phyloP scores from a whole-genome alignment of 2,797 vertebrate species.

The Menidia menidia region DNA sequence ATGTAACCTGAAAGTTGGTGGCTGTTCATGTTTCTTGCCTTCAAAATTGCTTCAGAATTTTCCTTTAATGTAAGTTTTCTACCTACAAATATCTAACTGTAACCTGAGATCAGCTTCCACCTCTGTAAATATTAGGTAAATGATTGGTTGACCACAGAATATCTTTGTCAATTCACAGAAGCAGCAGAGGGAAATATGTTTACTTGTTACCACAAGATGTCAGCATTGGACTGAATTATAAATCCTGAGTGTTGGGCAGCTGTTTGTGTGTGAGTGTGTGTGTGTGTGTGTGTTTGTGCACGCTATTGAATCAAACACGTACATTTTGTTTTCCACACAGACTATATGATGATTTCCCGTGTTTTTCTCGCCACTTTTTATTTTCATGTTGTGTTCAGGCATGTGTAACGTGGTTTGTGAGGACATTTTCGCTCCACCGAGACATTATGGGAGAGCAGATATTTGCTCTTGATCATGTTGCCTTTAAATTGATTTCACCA shows the following conservation, averaged over 20 bases:
- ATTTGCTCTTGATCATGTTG: neutral
- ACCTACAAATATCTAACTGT: neutral
- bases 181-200: neutral
- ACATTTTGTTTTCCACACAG: neutral
- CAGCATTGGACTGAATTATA: constrained; percentile 37
- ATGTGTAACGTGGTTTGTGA: neutral
- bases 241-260: neutral
- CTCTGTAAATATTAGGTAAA: neutral
- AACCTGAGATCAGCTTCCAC: neutral
- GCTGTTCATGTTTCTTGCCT: neutral
- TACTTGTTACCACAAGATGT: constrained; percentile 62
- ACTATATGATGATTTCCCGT: neutral
- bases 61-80: constrained; percentile 6
- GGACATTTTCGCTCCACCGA: neutral
- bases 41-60: neutral
- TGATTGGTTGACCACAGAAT: neutral
- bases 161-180: neutral
- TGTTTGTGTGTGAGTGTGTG: neutral
- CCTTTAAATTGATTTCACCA: no score
- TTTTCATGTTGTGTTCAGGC: neutral
- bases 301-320: constrained; percentile 9
- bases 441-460: neutral
- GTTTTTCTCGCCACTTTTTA: neutral
- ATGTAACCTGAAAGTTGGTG: neutral
- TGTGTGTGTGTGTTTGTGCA: constrained; percentile 7